Evolutionary conservation across 2,113 vertebrate species (phyloP).

Genomic region (Pogona vitticeps): DNA sequence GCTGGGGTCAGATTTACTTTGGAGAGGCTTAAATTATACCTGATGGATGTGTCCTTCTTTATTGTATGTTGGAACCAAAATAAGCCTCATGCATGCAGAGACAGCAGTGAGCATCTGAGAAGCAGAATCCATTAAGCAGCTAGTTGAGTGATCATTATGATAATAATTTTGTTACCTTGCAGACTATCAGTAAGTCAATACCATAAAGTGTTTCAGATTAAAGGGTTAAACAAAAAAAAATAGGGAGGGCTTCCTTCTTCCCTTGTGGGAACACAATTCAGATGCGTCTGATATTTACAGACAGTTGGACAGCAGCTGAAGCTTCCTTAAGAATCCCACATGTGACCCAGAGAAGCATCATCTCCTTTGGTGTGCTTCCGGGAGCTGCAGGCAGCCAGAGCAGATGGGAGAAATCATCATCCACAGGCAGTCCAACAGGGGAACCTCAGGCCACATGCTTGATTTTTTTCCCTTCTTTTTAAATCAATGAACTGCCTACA

Average conservation of each 20-base stretch:
- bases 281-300: constrained; percentile 47
- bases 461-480: constrained; percentile 64
- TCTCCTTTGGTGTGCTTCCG: constrained; percentile 67
- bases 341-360: constrained; percentile 67
- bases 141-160: constrained; percentile 58
- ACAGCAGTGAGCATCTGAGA: neutral
- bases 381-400: constrained; percentile 65
- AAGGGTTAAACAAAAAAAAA: constrained; percentile 63
- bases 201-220: constrained; percentile 49
- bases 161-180: constrained; percentile 57
- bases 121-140: constrained; percentile 32
- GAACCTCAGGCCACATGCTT: constrained; percentile 56
- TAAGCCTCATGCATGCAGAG: constrained; percentile 15
- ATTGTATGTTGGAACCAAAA: constrained; percentile 62
- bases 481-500: constrained; percentile 57
- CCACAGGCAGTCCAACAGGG: constrained; percentile 72
- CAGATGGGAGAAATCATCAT: constrained; percentile 77
- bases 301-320: constrained; percentile 64
- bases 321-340: constrained; percentile 71
- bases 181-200: constrained; percentile 50
- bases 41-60: neutral
- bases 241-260: neutral
- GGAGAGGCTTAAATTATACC: constrained; percentile 39
- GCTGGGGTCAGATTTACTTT: constrained; percentile 39
- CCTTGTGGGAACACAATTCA: constrained; percentile 48